These are phyloP conservation scores for Diachasmimorpha longicaudata DNA, from an alignment of 1,140 invertebrate species.

Conservation along the genomic window DNA sequence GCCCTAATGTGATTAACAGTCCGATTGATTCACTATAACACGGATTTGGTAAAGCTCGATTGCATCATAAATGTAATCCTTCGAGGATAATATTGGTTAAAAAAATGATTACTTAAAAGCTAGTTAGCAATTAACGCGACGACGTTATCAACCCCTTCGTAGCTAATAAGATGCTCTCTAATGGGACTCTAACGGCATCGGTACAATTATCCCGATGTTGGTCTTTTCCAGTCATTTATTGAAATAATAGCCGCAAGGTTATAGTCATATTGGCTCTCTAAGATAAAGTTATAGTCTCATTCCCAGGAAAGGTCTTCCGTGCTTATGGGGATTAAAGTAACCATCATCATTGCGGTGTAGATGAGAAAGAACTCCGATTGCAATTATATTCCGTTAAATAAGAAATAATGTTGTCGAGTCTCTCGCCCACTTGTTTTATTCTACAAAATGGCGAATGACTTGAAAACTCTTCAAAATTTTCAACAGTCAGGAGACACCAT, in stretches of 20 bases:
- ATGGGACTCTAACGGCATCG: slow-evolving; percentile 46
- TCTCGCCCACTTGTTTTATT: neutral
- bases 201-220: slow-evolving; percentile 44
- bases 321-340: slow-evolving; percentile 1
- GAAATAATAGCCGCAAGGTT: neutral
- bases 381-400: neutral
- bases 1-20: too few species aligned
- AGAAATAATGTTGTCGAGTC: neutral
- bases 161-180: slow-evolving; percentile 52
- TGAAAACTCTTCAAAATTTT: slow-evolving; percentile 18
- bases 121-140: slow-evolving; percentile 38
- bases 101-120: too few species aligned
- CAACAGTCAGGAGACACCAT: slow-evolving; percentile 26
- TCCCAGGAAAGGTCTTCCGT: neutral
- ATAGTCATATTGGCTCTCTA: neutral
- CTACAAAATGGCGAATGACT: neutral
- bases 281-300: neutral
- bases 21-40: too few species aligned
- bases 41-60: too few species aligned
- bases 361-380: slow-evolving; percentile 10
- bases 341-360: neutral
- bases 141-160: slow-evolving; percentile 44
- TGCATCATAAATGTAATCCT: too few species aligned
- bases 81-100: too few species aligned
- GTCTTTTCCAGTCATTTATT: slow-evolving; percentile 2